Conservation (phyloP, 2,113 vertebrate species). For the Calidris pugnax region DNA sequence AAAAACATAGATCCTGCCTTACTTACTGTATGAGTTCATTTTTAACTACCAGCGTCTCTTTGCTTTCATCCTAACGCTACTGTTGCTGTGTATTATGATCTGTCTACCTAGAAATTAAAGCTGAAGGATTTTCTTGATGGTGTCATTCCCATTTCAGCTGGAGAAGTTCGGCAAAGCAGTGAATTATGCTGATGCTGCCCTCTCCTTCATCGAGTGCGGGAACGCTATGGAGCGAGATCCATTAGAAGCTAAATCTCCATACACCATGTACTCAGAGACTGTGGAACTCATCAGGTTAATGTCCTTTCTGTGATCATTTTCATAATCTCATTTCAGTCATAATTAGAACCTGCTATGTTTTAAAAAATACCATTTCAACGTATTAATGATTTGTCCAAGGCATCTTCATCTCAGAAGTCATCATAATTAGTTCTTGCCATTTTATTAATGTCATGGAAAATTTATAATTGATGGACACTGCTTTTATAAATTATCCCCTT, state of each 20-base stretch:
- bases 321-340: constrained; percentile 73
- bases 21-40: not conserved
- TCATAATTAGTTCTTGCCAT: constrained; percentile 82
- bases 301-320: constrained; percentile 73
- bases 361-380: constrained; percentile 74
- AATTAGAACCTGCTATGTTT: constrained; percentile 76
- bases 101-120: not conserved
- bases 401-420: constrained; percentile 78
- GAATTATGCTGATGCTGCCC: constrained; percentile 95
- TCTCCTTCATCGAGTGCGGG: constrained; percentile 97
- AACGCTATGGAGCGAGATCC: constrained; percentile 98
- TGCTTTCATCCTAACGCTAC: not conserved
- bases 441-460: constrained; percentile 82
- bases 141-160: constrained; percentile 80
- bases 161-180: constrained; percentile 98
- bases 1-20: not conserved
- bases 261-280: constrained; percentile 98
- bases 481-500: constrained; percentile 80
- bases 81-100: not conserved
- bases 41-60: rapidly evolving
- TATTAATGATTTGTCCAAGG: constrained; percentile 77
- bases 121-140: not conserved
- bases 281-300: constrained; percentile 97
- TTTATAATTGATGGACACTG: constrained; percentile 81
- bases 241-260: constrained; percentile 95